Evolutionary conservation across 2,113 vertebrate genomes (phyloP).

Genomic region (Trogon surrucura): DNA sequence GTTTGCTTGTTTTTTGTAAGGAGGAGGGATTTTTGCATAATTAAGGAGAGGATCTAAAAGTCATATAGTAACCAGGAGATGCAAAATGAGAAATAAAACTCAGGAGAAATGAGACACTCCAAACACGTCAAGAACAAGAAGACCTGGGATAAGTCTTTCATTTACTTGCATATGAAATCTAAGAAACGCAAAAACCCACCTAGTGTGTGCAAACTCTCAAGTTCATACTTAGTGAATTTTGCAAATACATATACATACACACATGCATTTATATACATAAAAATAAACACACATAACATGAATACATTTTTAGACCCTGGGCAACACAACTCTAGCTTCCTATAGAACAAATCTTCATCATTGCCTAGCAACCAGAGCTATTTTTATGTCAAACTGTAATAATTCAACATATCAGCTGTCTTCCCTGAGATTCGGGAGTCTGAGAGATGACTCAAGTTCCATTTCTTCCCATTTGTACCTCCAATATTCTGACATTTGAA

Average conservation of each 20-base stretch:
- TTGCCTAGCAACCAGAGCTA: constrained; percentile 62
- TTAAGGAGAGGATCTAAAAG: neutral
- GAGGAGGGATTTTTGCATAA: neutral
- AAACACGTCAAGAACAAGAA: neutral
- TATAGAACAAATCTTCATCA: constrained; percentile 12
- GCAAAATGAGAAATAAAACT: neutral
- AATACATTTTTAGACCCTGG: constrained; percentile 15
- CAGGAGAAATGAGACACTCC: neutral
- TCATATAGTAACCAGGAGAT: neutral
- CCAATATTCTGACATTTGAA: neutral
- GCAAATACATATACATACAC: neutral
- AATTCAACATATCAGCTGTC: constrained; percentile 22
- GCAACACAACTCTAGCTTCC: constrained; percentile 38
- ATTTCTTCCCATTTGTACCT: neutral
- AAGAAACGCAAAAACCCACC: neutral
- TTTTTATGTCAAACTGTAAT: constrained; percentile 52
- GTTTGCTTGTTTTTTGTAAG: neutral
- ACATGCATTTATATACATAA: neutral
- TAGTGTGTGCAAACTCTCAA: neutral
- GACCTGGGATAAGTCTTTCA: neutral
- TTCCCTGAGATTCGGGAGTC: neutral
- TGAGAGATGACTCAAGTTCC: neutral
- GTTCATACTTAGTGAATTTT: neutral
- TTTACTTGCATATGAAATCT: neutral
- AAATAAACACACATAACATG: neutral